Conservation (phyloP, 2,797 vertebrate genomes). For the Melanotaenia maccullochi region DNA sequence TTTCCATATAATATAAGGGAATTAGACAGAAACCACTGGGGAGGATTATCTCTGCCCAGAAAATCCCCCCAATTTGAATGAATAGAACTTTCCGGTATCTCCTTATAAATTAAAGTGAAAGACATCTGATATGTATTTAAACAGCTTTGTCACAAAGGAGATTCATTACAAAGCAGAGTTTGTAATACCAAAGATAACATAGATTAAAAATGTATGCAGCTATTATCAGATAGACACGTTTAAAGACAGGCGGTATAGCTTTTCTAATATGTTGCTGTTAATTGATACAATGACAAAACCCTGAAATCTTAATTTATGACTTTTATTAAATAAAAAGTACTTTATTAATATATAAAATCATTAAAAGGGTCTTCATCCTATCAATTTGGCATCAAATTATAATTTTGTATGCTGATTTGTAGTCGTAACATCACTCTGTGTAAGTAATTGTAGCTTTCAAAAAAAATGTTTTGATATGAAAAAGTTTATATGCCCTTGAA, state of each 20-base stretch:
- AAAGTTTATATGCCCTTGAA: neutral
- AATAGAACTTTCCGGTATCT: conserved; percentile 19
- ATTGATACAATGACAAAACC: no score
- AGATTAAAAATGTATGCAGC: no score
- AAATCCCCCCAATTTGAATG: conserved; percentile 43
- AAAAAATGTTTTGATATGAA: neutral
- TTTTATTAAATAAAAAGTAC: no score
- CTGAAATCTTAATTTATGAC: no score
- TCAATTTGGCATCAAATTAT: neutral
- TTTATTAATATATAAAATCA: no score
- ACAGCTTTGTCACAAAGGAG: conserved; percentile 21
- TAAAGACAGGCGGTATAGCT: no score
- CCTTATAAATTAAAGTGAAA: conserved; percentile 33
- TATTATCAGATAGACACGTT: no score
- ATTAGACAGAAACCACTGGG: conserved; percentile 66
- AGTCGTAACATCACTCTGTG: no score
- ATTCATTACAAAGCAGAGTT: neutral
- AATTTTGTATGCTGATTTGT: neutral
- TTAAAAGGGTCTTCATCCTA: neutral
- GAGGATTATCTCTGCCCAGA: conserved; percentile 57
- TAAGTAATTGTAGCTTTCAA: neutral
- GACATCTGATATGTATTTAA: conserved; percentile 25
- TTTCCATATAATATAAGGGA: conserved; percentile 78
- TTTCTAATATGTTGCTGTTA: no score
- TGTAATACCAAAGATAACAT: neutral